Percentiles rank a stretch among this genome's conserved stretches.
These are phyloP conservation scores for Anthoscopus minutus DNA, from an alignment of 2,113 vertebrate species.

Conservation along the genomic window DNA sequence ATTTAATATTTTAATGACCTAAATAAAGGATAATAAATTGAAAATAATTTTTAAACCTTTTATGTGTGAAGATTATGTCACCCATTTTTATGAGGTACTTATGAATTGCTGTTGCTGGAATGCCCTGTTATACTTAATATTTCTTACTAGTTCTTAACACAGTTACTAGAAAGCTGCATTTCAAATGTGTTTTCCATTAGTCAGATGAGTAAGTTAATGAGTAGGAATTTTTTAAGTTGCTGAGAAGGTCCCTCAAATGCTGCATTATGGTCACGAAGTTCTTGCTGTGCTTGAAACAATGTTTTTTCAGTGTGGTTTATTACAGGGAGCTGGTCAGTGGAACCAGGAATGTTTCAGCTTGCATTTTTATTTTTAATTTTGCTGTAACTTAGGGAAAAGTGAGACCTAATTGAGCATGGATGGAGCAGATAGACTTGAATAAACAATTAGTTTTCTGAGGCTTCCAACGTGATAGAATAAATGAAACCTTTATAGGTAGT, in stretches of 20 bases:
- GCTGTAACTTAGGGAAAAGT: slow-evolving; percentile 29
- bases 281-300: background rate
- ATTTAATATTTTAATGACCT: background rate
- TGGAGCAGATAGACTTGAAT: slow-evolving; percentile 57
- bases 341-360: slow-evolving; percentile 37
- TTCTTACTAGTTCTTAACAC: background rate
- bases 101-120: background rate
- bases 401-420: slow-evolving; percentile 53
- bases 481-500: slow-evolving; percentile 51
- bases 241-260: background rate
- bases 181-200: slow-evolving; percentile 4
- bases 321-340: background rate
- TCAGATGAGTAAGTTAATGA: background rate
- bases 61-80: background rate
- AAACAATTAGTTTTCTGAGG: slow-evolving; percentile 63
- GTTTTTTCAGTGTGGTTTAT: background rate
- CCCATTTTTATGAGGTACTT: background rate
- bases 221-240: background rate
- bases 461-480: slow-evolving; percentile 42
- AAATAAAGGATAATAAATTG: background rate
- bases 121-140: background rate
- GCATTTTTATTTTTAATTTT: slow-evolving; percentile 60
- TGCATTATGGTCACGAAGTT: background rate
- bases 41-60: background rate
- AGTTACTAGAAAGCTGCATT: slow-evolving; percentile 18